Evolutionary conservation across 1,140 invertebrate species (phyloP), one percentile per base, ranked within the genome.

Genomic region (Frieseomelitta varia): DNA sequence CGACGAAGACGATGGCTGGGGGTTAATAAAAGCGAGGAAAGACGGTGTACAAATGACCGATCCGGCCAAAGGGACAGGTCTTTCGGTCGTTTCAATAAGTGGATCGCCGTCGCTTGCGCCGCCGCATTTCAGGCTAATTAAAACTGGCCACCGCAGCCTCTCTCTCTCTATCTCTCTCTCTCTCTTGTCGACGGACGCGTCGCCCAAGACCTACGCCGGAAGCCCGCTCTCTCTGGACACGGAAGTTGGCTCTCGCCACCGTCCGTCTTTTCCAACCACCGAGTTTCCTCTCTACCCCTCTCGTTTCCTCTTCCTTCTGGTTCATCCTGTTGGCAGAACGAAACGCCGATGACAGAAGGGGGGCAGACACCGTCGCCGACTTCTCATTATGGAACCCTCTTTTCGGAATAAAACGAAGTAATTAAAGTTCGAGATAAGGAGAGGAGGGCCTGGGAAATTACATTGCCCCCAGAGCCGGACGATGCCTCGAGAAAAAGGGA

Each of bases 331-430:
- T 65, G 63, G 24, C 69, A 34, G 61, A 56, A 68, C 55, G 53
- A 55, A 63, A 78, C 87, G 79, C 39, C 85, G 78, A 88, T 73
- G 87, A 79, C 79, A 82, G 77, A 71, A 53, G 55, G 53, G 76
- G 51, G 77, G 27, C 53, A 34, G 76, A 87, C 76, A 72, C 51
- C 53, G 30, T 51, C 80, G 85, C 68, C 78, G 85, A 77, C 75
- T 82, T 85, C 87, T 88, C 87, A 88, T 88, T 88, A 88, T 85
- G 82, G 82, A 65, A 80, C 83, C 83, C 86, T 69, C 83, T 75
- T 82, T 88, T 85, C 79, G 61, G 87, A 88, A 88, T 88, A 87
- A 88, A 88, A 88, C 87, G 86, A 88, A 88, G 87, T 88, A 88
- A 88, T 88, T 88, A 88, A 88, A 88, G 87, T 88, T 88, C 53